These are phyloP conservation scores for Bombyx mandarina DNA, from an alignment of 1,140 invertebrate genomes.

Conservation along the genomic window DNA sequence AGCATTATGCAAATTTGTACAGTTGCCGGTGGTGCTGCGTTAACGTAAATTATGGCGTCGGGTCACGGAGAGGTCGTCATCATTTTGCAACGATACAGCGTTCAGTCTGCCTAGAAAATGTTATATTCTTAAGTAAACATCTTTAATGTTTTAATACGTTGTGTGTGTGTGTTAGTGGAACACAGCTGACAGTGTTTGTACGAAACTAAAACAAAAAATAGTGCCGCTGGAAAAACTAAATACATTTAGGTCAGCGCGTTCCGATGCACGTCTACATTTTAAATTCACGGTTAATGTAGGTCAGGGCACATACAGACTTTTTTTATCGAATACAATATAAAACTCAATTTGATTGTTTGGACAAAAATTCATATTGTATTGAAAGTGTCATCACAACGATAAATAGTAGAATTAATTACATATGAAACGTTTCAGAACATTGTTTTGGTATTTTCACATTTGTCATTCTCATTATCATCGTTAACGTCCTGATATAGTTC, in stretches of 20 bases:
- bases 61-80: constrained; percentile 3
- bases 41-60: constrained; percentile 3
- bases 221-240: constrained; percentile 4
- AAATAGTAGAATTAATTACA: too few species aligned
- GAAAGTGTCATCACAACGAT: too few species aligned
- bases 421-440: too few species aligned
- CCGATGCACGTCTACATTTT: neutral
- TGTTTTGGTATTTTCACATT: too few species aligned
- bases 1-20: constrained; percentile 30
- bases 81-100: neutral
- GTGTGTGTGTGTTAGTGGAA: constrained; percentile 21
- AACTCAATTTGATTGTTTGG: too few species aligned
- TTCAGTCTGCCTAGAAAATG: constrained; percentile 4
- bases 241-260: neutral
- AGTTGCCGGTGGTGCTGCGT: constrained; percentile 19
- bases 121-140: constrained; percentile 13
- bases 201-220: constrained; percentile 4
- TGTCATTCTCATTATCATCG: too few species aligned
- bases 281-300: neutral
- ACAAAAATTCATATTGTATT: too few species aligned
- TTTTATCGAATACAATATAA: neutral
- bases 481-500: too few species aligned
- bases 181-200: constrained; percentile 26
- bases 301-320: neutral
- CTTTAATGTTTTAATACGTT: too few species aligned